Percentiles rank a stretch among this genome's conserved stretches.
Conservation (phyloP, 2,797 vertebrate genomes). For the Coilia nasus region DNA sequence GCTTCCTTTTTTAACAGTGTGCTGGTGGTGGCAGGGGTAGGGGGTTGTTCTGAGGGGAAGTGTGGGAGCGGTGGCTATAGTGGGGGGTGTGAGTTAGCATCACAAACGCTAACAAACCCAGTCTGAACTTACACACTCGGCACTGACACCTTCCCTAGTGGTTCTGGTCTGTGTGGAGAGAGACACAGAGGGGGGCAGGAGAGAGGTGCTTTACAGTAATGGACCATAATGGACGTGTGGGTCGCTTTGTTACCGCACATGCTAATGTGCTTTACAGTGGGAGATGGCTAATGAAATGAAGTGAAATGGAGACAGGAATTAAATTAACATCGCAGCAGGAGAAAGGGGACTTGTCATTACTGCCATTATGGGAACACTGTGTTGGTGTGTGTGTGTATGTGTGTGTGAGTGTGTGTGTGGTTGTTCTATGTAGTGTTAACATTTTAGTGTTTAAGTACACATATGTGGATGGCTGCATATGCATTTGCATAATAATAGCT, state of each 20-base stretch:
- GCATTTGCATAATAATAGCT: not conserved
- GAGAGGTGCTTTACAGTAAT: not conserved
- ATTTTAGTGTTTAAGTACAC: not conserved
- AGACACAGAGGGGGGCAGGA: slow-evolving; percentile 44
- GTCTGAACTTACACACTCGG: slow-evolving; percentile 70
- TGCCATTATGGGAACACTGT: not conserved
- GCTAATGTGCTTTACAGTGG: slow-evolving; percentile 22
- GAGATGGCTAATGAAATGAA: slow-evolving; percentile 24
- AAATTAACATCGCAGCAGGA: slow-evolving; percentile 17
- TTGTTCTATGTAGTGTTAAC: not conserved
- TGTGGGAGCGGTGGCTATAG: no score
- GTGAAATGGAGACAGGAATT: slow-evolving; percentile 15
- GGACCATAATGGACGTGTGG: slow-evolving; percentile 17
- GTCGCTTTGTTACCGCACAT: not conserved
- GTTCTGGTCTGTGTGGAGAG: slow-evolving; percentile 62
- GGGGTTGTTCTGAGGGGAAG: no score
- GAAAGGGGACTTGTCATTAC: not conserved
- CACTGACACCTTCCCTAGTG: slow-evolving; percentile 66
- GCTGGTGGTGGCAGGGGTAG: no score
- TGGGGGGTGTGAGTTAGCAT: no score
- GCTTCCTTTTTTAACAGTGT: no score
- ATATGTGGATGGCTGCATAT: slow-evolving; percentile 2
- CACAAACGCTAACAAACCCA: slow-evolving; percentile 7
- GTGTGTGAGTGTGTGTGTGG: not conserved
- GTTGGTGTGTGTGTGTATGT: not conserved